phyloP scores from a whole-genome alignment of 1,140 invertebrate species.

The Heterodera carotae region DNA sequence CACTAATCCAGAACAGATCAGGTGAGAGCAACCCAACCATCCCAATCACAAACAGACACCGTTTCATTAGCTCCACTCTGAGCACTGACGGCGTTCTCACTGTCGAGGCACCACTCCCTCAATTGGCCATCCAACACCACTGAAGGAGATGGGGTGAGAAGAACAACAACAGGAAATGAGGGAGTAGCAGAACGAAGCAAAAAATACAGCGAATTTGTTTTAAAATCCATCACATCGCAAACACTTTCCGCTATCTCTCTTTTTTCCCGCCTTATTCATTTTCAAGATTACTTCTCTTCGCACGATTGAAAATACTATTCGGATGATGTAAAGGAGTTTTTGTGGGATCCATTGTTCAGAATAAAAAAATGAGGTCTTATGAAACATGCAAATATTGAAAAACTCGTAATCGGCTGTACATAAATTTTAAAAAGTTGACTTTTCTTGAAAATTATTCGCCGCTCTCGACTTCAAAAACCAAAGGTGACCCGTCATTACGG shows the following conservation, averaged over 20 bases:
- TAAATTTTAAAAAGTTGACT: background rate
- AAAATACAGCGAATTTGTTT: background rate
- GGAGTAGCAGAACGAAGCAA: background rate
- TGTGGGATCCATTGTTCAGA: too few relatives aligned
- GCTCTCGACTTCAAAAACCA: constrained; percentile 11
- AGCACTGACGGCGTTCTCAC: constrained; percentile 68
- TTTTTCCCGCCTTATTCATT: too few relatives aligned
- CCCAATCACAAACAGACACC: background rate
- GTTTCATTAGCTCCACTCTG: constrained; percentile 59
- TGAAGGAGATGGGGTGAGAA: background rate
- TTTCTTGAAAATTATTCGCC: background rate
- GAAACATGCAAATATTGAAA: background rate
- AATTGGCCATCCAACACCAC: constrained; percentile 59
- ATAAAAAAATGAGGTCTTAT: background rate
- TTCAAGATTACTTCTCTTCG: too few relatives aligned
- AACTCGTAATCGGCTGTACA: background rate
- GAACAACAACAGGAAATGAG: too few relatives aligned
- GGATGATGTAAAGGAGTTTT: too few relatives aligned
- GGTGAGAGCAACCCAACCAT: background rate
- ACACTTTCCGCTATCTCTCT: too few relatives aligned
- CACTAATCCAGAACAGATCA: constrained; percentile 67
- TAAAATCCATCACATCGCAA: too few relatives aligned
- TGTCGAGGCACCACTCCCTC: constrained; percentile 67
- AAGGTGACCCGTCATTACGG: background rate
- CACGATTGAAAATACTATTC: too few relatives aligned